Percentiles rank a stretch among this genome's conserved stretches.
Evolutionary conservation across 1,140 invertebrate genomes (phyloP).

Genomic region (Ceratosolen fusciceps): DNA sequence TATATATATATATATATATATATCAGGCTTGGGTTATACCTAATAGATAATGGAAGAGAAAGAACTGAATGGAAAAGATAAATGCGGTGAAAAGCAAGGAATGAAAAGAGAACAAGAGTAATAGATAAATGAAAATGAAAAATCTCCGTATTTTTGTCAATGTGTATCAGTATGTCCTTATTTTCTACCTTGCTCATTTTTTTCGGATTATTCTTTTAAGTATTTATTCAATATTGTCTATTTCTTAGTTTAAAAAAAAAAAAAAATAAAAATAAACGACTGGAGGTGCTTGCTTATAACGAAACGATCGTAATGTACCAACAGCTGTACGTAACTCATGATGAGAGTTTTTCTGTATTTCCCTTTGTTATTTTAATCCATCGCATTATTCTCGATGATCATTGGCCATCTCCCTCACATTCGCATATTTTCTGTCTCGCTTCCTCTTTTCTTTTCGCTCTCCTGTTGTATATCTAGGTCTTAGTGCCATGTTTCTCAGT

Average conservation of each 20-base stretch:
- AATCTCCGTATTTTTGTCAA: conserved; percentile 26
- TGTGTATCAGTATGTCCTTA: conserved; percentile 8
- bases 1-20: conserved; percentile 22
- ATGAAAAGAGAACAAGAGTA: neutral
- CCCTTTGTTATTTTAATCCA: neutral
- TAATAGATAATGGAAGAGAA: conserved; percentile 8
- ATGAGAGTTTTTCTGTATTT: conserved; percentile 24
- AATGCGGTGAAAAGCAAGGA: conserved; percentile 10
- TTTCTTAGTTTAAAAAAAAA: conserved; percentile 28
- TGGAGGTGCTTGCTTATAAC: conserved; percentile 4
- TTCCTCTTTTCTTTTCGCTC: neutral
- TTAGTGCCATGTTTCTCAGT: conserved; percentile 14
- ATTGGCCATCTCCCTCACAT: neutral
- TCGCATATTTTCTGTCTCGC: neutral
- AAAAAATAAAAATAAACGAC: conserved; percentile 38
- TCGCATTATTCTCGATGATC: neutral
- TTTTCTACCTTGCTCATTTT: neutral
- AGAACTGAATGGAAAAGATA: neutral
- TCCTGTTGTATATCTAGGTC: no score
- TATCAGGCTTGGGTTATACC: conserved; percentile 39
- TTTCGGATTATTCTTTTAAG: conserved; percentile 13
- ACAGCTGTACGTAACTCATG: conserved; percentile 32
- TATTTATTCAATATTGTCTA: conserved; percentile 22
- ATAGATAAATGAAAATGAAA: conserved; percentile 16
- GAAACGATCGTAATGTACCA: conserved; percentile 39